These are phyloP conservation scores for Butorides virescens DNA, from an alignment of 2,113 vertebrate species.

Conservation along the genomic window DNA sequence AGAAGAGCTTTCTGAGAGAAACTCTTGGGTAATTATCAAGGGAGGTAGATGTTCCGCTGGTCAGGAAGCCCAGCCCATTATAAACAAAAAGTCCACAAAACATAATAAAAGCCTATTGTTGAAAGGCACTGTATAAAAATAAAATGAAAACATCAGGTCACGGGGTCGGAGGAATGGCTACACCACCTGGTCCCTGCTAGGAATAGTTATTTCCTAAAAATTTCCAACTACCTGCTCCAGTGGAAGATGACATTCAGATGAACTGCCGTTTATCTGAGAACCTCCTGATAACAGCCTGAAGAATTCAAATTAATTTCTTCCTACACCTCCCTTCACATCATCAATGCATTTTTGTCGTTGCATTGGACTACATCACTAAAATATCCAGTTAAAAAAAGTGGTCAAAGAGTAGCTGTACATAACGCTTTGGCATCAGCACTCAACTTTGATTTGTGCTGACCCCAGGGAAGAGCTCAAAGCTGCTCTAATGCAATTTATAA, in stretches of 20 bases:
- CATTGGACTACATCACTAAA: background rate
- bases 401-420: background rate
- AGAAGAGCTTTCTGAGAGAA: conserved; percentile 45
- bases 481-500: background rate
- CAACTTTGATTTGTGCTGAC: background rate
- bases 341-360: background rate
- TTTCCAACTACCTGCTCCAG: background rate
- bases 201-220: background rate
- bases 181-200: background rate
- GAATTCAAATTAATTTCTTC: background rate
- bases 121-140: background rate
- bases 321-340: background rate
- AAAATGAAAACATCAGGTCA: background rate
- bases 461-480: background rate
- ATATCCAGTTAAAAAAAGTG: background rate
- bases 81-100: background rate
- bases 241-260: background rate
- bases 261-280: background rate
- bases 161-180: background rate
- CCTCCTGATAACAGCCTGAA: background rate
- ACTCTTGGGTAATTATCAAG: conserved; percentile 35
- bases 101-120: background rate
- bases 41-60: conserved; percentile 10
- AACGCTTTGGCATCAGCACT: background rate
- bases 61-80: conserved; percentile 59